phyloP scores from a whole-genome alignment of 2,797 vertebrate species.

The Halcyon leucocephala region DNA sequence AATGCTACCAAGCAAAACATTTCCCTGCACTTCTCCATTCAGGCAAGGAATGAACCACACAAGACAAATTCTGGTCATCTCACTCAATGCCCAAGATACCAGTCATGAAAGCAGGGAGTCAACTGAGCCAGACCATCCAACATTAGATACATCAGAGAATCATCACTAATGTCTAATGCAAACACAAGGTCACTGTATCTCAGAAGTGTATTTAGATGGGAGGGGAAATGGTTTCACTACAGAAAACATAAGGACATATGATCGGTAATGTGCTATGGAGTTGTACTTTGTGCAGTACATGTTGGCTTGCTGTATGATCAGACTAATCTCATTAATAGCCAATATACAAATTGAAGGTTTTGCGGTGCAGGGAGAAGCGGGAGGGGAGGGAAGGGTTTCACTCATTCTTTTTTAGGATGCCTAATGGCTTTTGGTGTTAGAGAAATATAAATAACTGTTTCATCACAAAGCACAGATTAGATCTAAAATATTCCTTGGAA shows the following conservation, averaged over 20 bases:
- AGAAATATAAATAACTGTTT: not conserved
- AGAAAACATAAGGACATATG: not conserved
- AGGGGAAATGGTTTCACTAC: not conserved
- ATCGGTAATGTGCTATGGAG: not conserved
- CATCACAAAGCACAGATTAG: not conserved
- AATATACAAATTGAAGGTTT: not conserved
- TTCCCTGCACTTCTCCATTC: not conserved
- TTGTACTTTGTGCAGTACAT: not conserved
- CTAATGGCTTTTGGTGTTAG: not conserved
- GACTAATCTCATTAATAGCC: not conserved
- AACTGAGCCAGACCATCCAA: not conserved
- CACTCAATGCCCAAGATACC: not conserved
- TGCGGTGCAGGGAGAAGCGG: not conserved
- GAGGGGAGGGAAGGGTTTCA: not conserved
- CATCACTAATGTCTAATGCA: not conserved
- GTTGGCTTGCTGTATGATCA: not conserved
- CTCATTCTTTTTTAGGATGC: not conserved
- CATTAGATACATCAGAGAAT: not conserved
- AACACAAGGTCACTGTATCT: not conserved
- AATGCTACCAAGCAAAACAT: constrained; percentile 36
- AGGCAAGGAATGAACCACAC: not conserved
- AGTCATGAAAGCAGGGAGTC: not conserved
- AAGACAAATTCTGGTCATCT: not conserved
- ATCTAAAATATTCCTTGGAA: constrained; percentile 1
- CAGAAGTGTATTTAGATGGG: not conserved